Conservation (phyloP, 1,140 invertebrate species). For the Drosophila erecta region DNA sequence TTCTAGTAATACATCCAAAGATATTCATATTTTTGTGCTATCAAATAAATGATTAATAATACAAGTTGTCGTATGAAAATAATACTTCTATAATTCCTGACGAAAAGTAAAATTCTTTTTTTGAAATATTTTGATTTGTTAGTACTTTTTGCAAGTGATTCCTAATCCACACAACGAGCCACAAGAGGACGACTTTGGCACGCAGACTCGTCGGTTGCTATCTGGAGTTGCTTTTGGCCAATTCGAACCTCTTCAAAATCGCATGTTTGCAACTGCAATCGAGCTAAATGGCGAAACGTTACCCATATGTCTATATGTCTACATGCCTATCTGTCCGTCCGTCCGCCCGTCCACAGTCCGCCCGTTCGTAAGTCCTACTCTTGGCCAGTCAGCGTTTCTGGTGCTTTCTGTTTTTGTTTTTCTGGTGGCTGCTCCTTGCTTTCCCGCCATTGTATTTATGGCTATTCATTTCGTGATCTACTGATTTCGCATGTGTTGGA, state of each 20-base stretch:
- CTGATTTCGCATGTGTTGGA: slow-evolving; percentile 82
- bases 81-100: no score
- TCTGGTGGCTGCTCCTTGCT: slow-evolving; percentile 40
- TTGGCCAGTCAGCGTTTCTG: slow-evolving; percentile 20
- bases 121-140: no score
- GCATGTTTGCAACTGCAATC: slow-evolving; percentile 81
- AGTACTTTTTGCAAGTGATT: slow-evolving; percentile 11
- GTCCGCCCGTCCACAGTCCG: slow-evolving; percentile 12
- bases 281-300: slow-evolving; percentile 78
- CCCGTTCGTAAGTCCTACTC: slow-evolving; percentile 3
- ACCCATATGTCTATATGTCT: slow-evolving; percentile 68
- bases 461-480: slow-evolving; percentile 81
- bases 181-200: slow-evolving; percentile 30
- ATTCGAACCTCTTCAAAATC: slow-evolving; percentile 80
- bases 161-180: slow-evolving; percentile 29
- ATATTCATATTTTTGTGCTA: no score
- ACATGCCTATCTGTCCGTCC: slow-evolving; percentile 56
- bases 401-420: slow-evolving; percentile 7
- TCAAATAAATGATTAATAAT: no score
- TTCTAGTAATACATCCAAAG: no score
- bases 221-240: slow-evolving; percentile 49
- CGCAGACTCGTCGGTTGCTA: slow-evolving; percentile 29
- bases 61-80: no score
- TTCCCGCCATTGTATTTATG: slow-evolving; percentile 76
- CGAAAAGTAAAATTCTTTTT: neutral